These are phyloP conservation scores for Pipa parva DNA, from an alignment of 2,113 vertebrate species.

Conservation along the genomic window DNA sequence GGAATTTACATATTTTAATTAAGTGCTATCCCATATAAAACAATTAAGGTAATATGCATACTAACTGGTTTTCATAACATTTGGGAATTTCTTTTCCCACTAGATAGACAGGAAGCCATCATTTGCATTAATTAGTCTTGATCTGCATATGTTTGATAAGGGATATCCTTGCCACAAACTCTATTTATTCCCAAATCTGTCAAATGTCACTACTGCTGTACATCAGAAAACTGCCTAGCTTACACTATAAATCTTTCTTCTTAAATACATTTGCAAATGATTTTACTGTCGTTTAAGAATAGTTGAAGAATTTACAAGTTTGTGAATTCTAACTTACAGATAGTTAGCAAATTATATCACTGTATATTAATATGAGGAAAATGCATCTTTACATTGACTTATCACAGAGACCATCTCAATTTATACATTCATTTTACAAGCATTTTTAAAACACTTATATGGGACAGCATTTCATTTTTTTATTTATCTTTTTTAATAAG, in stretches of 20 bases:
- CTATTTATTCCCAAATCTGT: slow-evolving; percentile 77
- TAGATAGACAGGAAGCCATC: slow-evolving; percentile 82
- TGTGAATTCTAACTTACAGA: not conserved
- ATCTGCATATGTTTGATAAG: slow-evolving; percentile 94
- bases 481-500: no score
- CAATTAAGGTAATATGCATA: slow-evolving; percentile 85
- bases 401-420: no score
- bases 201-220: slow-evolving; percentile 69
- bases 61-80: slow-evolving; percentile 91
- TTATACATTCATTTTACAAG: no score
- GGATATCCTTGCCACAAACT: slow-evolving; percentile 78
- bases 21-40: slow-evolving; percentile 86
- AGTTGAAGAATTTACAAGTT: not conserved
- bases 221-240: slow-evolving; percentile 65
- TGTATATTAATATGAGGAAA: no score
- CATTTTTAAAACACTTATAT: no score
- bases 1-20: slow-evolving; percentile 91
- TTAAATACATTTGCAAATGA: slow-evolving; percentile 60
- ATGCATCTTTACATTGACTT: no score
- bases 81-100: slow-evolving; percentile 78
- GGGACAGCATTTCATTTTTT: no score
- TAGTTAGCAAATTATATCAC: no score
- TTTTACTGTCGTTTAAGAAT: slow-evolving; percentile 11
- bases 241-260: slow-evolving; percentile 65
- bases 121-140: slow-evolving; percentile 89